These are phyloP conservation scores for Caenorhabditis sinica DNA, from an alignment of 2,888 invertebrate species.

Conservation along the genomic window DNA sequence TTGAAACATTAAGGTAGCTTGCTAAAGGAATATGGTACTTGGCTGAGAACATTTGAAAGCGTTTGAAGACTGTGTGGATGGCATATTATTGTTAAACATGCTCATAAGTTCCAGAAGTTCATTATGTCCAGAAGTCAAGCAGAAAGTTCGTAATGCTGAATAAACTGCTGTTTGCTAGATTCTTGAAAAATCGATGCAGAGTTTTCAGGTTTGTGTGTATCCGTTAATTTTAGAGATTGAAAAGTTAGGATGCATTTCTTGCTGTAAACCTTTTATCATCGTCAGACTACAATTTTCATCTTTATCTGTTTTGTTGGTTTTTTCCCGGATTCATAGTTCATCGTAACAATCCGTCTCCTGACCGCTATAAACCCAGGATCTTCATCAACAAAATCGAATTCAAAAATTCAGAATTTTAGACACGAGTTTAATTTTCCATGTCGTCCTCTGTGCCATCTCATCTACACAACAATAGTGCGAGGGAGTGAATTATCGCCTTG, in stretches of 20 bases:
- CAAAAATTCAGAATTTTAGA: neutral
- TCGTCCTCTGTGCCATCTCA: neutral
- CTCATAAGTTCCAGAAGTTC: too few relatives aligned
- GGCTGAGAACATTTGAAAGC: too few relatives aligned
- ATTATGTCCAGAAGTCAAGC: too few relatives aligned
- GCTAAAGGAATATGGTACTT: too few relatives aligned
- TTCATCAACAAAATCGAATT: neutral
- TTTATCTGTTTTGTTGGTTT: neutral
- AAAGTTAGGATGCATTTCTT: neutral
- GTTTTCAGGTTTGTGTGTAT: too few relatives aligned
- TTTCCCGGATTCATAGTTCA: neutral
- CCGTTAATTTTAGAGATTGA: too few relatives aligned
- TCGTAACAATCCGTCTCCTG: neutral
- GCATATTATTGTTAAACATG: too few relatives aligned
- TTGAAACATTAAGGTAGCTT: too few relatives aligned
- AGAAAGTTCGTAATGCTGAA: too few relatives aligned
- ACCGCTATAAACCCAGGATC: neutral
- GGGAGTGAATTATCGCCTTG: conserved; percentile 26
- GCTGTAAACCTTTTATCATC: neutral
- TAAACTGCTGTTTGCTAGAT: too few relatives aligned
- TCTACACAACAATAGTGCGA: conserved; percentile 42
- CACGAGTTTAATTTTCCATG: conserved; percentile 13
- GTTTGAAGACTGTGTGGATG: too few relatives aligned
- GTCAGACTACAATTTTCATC: neutral
- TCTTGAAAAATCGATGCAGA: too few relatives aligned